Conservation (phyloP, 2,113 vertebrate species). For the Campylomormyrus numenius region DNA sequence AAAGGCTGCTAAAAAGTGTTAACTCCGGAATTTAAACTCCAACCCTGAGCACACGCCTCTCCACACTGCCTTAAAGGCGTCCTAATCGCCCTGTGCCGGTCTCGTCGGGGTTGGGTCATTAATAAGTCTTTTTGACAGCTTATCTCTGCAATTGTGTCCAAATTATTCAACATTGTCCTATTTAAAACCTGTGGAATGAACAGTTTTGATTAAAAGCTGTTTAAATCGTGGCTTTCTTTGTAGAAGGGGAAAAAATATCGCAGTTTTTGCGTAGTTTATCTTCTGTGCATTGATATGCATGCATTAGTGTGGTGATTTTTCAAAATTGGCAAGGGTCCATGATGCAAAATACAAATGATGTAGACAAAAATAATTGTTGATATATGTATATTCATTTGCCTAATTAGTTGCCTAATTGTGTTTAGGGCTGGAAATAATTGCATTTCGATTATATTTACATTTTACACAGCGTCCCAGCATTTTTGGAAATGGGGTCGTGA, state of each 20-base stretch:
- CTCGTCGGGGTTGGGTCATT: not conserved
- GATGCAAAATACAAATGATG: not conserved
- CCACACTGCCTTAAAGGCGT: not conserved
- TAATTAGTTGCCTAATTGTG: not conserved
- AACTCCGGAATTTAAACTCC: conserved; percentile 3
- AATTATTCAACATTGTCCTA: not conserved
- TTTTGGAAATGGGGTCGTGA: not conserved
- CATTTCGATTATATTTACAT: not conserved
- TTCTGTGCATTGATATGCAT: not conserved
- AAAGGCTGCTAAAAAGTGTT: conserved; percentile 14
- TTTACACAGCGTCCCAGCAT: not conserved
- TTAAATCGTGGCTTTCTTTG: not conserved
- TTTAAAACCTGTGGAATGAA: not conserved
- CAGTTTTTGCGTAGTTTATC: not conserved
- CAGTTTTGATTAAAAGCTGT: conserved; percentile 2
- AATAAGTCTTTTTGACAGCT: not conserved
- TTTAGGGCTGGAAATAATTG: not conserved
- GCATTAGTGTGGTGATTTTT: not conserved
- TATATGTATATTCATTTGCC: not conserved
- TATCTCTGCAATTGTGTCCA: not conserved
- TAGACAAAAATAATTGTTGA: not conserved
- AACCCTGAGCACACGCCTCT: not conserved
- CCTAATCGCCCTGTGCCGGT: not conserved
- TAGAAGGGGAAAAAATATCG: not conserved
- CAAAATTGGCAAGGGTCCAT: not conserved